Base-by-base conservation (phyloP, 2,888 invertebrate genomes). In the Chrysolina haemoptera region DNA sequence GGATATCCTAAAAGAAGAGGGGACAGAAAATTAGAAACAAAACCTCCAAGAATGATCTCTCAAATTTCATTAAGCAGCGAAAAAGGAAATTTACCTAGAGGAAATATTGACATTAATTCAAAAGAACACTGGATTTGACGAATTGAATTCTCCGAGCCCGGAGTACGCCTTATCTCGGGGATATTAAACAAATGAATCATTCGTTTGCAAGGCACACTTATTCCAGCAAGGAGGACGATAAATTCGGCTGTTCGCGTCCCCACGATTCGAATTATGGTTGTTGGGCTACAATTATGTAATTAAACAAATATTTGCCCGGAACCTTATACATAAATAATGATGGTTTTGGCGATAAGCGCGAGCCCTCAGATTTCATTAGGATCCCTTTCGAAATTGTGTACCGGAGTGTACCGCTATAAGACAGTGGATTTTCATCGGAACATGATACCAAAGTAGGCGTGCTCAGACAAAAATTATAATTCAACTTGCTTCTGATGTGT, bases 171-270 rank as follows among this genome's bases (percentile, higher is more conserved):
- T 66, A 66, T 66, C 66, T 50, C 66, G 50, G 53, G 40, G 53
- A 35, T 67, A 55, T 67, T 67, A 66, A 71, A 71, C 71, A 71
- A 62, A 71, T 71, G 65, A 71, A 71, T 71, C 66, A 71, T 71
- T 59, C 59, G 59, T 59, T 55, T 40, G 62, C 48, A 43, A 18
- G 48, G 55, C 71, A 53, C 48, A 46, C 66, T 71, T 20, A 53
- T 50, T 70, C 16, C 18, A 65, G 59, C 18, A 27, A 48, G 27
- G 14, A 8, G 46, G 63, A 66, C 71, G 59, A 71, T 66, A 66
- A 71, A 71, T 71, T 66, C 46, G 40, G 18, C 14, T 22, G 27
- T 63, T 64, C 20, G 48, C 65, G 46, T 70, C 14, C 46, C 71
- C 66, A 20, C 35, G 40, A 66, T 62, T 63, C 66, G 71, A 62